phyloP scores from a whole-genome alignment of 2,888 invertebrate species.

The Strigamia crassipes region DNA sequence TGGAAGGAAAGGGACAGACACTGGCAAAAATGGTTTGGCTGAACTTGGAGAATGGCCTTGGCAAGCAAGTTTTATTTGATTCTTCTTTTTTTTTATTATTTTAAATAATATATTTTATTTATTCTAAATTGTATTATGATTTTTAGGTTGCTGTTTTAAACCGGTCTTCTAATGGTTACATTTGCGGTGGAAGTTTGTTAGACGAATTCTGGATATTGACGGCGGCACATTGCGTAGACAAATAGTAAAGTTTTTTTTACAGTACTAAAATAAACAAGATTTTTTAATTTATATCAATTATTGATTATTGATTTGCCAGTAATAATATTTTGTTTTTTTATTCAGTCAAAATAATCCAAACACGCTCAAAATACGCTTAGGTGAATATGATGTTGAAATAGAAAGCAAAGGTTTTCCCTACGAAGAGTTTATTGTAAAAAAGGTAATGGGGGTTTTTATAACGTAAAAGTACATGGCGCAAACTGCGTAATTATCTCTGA shows the following conservation, averaged over 20 bases:
- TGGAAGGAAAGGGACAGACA: conserved; percentile 54
- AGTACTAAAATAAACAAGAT: background rate
- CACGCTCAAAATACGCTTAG: conserved; percentile 58
- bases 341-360: conserved; percentile 47
- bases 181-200: conserved; percentile 59
- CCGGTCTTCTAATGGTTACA: conserved; percentile 58
- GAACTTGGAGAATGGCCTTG: conserved; percentile 60
- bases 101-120: conserved; percentile 17
- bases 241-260: conserved; percentile 56
- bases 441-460: too few relatives aligned
- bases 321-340: background rate
- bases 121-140: conserved; percentile 42
- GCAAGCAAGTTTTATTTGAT: conserved; percentile 58
- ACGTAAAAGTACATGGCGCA: too few relatives aligned
- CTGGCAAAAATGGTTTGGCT: conserved; percentile 56
- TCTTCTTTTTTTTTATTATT: conserved; percentile 47
- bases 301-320: too few relatives aligned
- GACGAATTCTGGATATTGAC: conserved; percentile 59
- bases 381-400: conserved; percentile 60
- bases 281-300: too few relatives aligned
- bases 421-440: conserved; percentile 57
- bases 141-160: conserved; percentile 60
- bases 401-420: conserved; percentile 57
- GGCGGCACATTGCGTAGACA: conserved; percentile 60
- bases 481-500: too few relatives aligned